Percentiles rank a stretch among this genome's conserved stretches.
Conservation (phyloP, 1,140 invertebrate species). For the Cyclina sinensis region DNA sequence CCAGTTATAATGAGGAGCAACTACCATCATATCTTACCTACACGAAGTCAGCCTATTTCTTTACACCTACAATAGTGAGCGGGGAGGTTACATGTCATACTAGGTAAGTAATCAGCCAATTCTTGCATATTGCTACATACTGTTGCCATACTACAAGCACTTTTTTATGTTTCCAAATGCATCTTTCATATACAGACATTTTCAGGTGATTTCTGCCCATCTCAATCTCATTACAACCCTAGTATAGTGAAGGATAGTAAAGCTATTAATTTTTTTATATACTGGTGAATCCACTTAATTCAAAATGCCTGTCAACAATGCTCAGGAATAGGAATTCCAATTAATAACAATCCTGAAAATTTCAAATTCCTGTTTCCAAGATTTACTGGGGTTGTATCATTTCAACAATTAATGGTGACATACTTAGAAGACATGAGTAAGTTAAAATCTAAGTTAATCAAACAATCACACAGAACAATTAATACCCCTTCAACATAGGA, state of each 20-base stretch:
- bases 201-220: not conserved
- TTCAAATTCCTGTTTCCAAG: not conserved
- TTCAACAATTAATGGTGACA: not conserved
- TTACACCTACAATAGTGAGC: slow-evolving; percentile 54
- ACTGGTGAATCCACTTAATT: too few species aligned
- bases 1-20: not conserved
- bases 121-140: slow-evolving; percentile 7
- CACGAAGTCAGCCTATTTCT: slow-evolving; percentile 20
- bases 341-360: too few species aligned
- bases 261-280: too few species aligned
- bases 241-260: too few species aligned
- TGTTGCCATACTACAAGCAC: slow-evolving; percentile 26
- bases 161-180: slow-evolving; percentile 14
- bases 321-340: too few species aligned
- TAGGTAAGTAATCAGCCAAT: slow-evolving; percentile 17
- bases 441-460: too few species aligned
- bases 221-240: not conserved
- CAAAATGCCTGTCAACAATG: too few species aligned
- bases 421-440: not conserved
- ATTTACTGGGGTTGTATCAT: not conserved
- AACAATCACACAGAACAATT: too few species aligned
- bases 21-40: slow-evolving; percentile 44
- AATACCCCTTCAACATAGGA: too few species aligned
- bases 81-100: slow-evolving; percentile 18
- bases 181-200: not conserved